Evolutionary conservation across 2,113 vertebrate species (phyloP), one percentile per base, ranked within the genome.

Genomic region (Oncorhynchus tshawytscha): DNA sequence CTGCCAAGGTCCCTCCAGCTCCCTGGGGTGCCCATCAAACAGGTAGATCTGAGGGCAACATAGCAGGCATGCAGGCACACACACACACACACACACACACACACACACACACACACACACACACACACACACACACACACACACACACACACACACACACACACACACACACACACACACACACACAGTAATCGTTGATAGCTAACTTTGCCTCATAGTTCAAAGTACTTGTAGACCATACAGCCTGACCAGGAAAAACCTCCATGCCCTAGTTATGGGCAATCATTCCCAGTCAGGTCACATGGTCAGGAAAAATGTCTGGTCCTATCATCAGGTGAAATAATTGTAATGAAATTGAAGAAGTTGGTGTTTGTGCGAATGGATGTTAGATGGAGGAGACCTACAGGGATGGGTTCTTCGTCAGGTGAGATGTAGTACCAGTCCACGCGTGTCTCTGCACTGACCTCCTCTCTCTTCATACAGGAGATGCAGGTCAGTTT

Each of bases 401-500:
- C 64, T 94, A 99, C 97, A 39, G 86, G 92, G 51, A 93, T 87
- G 48, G 89, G 88, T 79, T 84, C 88, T 3, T 92, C 91, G 65
- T 90, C 86, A 1, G 88, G 81, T 0, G 93, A 86, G 65, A 77
- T 91, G 87, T 94, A 97, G 92, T 88, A 97, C 98, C 98, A 99
- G 7, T 95, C 85, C 80, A 99, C 98, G 72, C 69, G 79, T 0
- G 98, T 99, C 72, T 62, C 92, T 74, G 95, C 90, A 25, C 86
- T 93, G 70, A 99, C 94, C 84, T 99, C 97, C 78, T 99, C 97
- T 81, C 97, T 95, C 88, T 91, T 97, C 95, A 98, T 92, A 83
- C 98, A 99, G 83, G 93, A 95, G 88, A 99, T 97, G 86, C 98
- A 99, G 71, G 94, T 94, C 18, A 99, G 89, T 88, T 94, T 97